A percentile compares a stretch with the other conserved stretches of the same genome.
phyloP scores from a whole-genome alignment of 2,888 invertebrate species.

The Actias luna region DNA sequence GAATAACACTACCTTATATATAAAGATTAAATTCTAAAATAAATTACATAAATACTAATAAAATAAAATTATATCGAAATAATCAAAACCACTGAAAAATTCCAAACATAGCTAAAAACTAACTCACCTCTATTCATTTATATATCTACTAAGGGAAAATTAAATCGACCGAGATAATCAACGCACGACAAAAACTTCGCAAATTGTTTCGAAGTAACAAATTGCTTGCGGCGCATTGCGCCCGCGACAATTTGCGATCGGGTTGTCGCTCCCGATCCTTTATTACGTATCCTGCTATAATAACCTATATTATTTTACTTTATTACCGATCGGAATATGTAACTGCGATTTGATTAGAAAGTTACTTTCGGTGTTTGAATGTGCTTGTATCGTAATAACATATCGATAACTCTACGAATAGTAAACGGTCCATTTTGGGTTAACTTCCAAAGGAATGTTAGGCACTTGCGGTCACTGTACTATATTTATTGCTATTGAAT shows the following conservation, averaged over 20 bases:
- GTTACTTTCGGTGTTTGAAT: no score
- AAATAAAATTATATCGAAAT: neutral
- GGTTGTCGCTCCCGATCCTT: slow-evolving; percentile 26
- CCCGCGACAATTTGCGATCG: slow-evolving; percentile 36
- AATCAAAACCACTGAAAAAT: neutral
- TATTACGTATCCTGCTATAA: slow-evolving; percentile 6
- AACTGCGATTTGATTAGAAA: no score
- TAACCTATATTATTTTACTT: neutral
- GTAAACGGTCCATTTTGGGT: no score
- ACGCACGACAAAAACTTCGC: slow-evolving; percentile 65
- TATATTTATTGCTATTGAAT: no score
- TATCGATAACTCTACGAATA: no score
- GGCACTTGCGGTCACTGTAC: no score
- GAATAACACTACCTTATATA: no score
- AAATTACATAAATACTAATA: no score
- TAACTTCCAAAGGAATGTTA: no score
- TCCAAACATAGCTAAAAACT: neutral
- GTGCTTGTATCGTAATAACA: no score
- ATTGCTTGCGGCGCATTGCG: slow-evolving; percentile 52
- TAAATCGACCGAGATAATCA: slow-evolving; percentile 70
- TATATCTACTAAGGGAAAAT: slow-evolving; percentile 39
- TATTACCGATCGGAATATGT: no score
- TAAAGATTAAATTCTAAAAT: no score
- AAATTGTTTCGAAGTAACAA: slow-evolving; percentile 78
- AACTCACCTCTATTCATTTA: neutral